Evolutionary conservation across 2,797 vertebrate genomes (phyloP).

Genomic region (Eutrigla gurnardus): DNA sequence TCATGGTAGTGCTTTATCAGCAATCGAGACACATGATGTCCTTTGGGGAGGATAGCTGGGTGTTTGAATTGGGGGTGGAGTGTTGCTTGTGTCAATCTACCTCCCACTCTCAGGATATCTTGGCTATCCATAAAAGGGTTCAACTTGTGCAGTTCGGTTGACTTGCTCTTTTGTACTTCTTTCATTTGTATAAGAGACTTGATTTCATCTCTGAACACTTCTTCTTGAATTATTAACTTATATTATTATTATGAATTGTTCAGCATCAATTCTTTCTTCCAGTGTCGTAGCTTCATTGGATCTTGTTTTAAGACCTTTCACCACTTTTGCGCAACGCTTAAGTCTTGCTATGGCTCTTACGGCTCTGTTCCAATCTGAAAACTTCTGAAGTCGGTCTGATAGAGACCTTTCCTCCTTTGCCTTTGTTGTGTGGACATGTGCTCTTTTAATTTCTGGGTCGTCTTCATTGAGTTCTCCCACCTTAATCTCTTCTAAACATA

Average conservation of each 20-base stretch:
- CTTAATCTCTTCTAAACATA: constrained; percentile 20
- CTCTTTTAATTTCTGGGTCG: constrained; percentile 30
- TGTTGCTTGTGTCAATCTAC: constrained; percentile 15
- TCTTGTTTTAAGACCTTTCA: constrained; percentile 2
- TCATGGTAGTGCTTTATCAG: too few species aligned
- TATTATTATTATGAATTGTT: constrained; percentile 31
- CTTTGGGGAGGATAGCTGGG: background rate
- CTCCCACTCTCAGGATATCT: constrained; percentile 43
- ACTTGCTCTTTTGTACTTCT: background rate
- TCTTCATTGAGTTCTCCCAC: constrained; percentile 15
- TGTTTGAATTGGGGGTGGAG: constrained; percentile 45
- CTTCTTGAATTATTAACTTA: too few species aligned
- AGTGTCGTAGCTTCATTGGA: constrained; percentile 19
- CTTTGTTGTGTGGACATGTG: background rate
- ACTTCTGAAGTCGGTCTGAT: constrained; percentile 32
- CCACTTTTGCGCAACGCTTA: constrained; percentile 1
- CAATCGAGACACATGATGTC: too few species aligned
- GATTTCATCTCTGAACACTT: constrained; percentile 36
- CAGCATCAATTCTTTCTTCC: constrained; percentile 41
- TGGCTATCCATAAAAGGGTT: constrained; percentile 34
- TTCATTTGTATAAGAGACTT: constrained; percentile 15
- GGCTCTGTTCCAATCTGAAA: constrained; percentile 44
- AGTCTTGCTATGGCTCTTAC: constrained; percentile 44
- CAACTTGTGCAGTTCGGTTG: constrained; percentile 27
- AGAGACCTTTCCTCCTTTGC: constrained; percentile 28